phyloP scores from a whole-genome alignment of 2,888 invertebrate genomes.

The Lasioglossum oenotherae region DNA sequence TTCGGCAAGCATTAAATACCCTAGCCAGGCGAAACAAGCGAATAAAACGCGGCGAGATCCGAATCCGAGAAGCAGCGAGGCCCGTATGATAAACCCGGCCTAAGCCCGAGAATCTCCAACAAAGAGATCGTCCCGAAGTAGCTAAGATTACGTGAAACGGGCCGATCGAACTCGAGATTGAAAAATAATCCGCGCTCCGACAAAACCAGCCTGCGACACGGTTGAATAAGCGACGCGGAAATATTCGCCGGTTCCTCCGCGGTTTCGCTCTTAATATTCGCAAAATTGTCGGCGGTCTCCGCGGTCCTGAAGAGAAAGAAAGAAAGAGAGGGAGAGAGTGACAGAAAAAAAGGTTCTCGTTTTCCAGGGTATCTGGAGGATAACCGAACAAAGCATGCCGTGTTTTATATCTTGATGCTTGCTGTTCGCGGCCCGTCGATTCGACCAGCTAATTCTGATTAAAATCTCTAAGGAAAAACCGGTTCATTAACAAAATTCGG shows the following conservation, averaged over 20 bases:
- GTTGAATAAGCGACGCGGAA: slow-evolving; percentile 21
- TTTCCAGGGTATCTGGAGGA: slow-evolving; percentile 11
- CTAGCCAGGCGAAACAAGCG: background rate
- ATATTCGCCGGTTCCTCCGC: slow-evolving; percentile 30
- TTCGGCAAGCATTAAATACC: background rate
- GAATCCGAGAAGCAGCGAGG: background rate
- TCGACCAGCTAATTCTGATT: slow-evolving; percentile 33
- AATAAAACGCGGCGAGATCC: background rate
- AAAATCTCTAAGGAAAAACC: no score
- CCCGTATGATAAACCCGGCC: background rate
- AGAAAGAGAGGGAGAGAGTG: background rate
- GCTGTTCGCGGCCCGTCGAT: slow-evolving; percentile 23
- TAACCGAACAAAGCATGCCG: slow-evolving; percentile 35
- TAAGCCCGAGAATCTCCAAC: background rate
- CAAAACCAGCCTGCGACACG: background rate
- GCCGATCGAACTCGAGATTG: background rate
- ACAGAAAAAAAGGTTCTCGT: background rate
- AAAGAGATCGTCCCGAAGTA: background rate
- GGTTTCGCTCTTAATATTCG: slow-evolving; percentile 42
- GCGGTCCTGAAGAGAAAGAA: background rate
- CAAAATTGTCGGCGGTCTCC: slow-evolving; percentile 11
- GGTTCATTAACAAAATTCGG: no score
- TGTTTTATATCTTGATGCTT: slow-evolving; percentile 45
- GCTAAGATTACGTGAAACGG: background rate
- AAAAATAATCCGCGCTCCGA: slow-evolving; percentile 7